Evolutionary conservation across 2,113 vertebrate species (phyloP), one percentile per base, ranked within the genome.

Genomic region (Aramus guarauna): DNA sequence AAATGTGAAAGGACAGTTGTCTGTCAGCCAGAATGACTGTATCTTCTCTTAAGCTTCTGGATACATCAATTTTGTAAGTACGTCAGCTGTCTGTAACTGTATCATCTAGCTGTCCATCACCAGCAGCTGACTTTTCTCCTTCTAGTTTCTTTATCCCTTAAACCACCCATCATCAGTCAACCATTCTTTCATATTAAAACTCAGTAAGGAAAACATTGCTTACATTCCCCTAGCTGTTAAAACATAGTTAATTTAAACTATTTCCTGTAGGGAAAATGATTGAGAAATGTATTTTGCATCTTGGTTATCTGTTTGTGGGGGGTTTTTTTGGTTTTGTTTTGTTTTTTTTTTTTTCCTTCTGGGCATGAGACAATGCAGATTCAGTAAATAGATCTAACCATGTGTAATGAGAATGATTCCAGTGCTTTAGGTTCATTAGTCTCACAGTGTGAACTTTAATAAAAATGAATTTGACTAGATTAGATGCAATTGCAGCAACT

Each of bases 361-460:
- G 83, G 64, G 59, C 59, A 63, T 45, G 56, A 85, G 64, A 78
- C 84, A 92, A 91, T 69, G 34, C n/a, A 88, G 77, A 76, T 84
- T 87, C 37, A 85, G 62, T 76, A 94, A 80, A 92, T 0, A 86
- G 45, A 90, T 79, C 24, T 43, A 90, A 73, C 59, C 4, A 9
- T 68, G 45, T 56, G 72, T 64, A 87, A 81, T 74, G 62, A 95
- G 68, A 88, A 93, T 41, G 62, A 95, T 96, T 95, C 34, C 72
- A 88, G 47, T 78, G 15, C 53, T 97, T 96, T 91, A 78, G 66
- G 62, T 90, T 96, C 90, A 96, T 97, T 95, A 95, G 90, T 96
- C 36, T 95, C 58, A 96, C 77, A 96, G 79, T 93, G 30, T 94
- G 79, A 97, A 88, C 64, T 85, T 97, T 93, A 96, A 88, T 96